Base-by-base conservation (phyloP, 2,888 invertebrate species). In the Ferrisia virgata region DNA sequence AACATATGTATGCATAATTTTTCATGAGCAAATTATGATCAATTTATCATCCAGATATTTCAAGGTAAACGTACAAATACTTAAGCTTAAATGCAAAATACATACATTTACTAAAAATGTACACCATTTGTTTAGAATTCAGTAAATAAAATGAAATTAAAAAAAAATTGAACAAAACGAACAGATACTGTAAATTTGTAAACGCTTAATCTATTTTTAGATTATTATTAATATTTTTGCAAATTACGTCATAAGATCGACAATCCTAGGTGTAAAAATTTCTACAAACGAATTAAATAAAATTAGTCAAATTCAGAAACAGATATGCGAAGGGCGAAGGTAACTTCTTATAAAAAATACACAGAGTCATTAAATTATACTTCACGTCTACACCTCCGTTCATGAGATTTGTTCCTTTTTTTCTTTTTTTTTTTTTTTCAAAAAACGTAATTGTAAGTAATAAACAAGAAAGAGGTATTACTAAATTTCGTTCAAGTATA, bases 281-380 rank as follows among this genome's bases (percentile, higher is more conserved):
- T 76, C 28, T 76, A 36, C 31, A 69, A 69, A 69, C 22, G 69
- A 69, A 69, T 69, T 31, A 69, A 18, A 33, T 47, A n/a, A 80
- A 53, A 80, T 80, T 31, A 28, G 43, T 43, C 28, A 28, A 78
- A 40, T 79, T 43, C 79, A 47, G 80, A 33, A 80, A 79, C 43
- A 79, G 80, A 80, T 80, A 80, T 80, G 80, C 80, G 80, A 80
- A 43, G 80, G 80, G 80, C 80, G 80, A 80, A 43, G 80, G 80
- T 80, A 80, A 80, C 80, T 53, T 80, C 53, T 53, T 47, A 53
- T 36, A 76, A 36, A 76, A 76, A 76, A 22, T 76, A 76, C 31
- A 28, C 33, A 76, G 72, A 36, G 28, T 40, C 33, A 36, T 64
- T 28, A 64, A 64, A 28, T 64, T 28, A 64, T 28, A 64, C 28